Base-by-base conservation (phyloP, 1,140 invertebrate genomes). In the Aphelenchoides avenae region DNA sequence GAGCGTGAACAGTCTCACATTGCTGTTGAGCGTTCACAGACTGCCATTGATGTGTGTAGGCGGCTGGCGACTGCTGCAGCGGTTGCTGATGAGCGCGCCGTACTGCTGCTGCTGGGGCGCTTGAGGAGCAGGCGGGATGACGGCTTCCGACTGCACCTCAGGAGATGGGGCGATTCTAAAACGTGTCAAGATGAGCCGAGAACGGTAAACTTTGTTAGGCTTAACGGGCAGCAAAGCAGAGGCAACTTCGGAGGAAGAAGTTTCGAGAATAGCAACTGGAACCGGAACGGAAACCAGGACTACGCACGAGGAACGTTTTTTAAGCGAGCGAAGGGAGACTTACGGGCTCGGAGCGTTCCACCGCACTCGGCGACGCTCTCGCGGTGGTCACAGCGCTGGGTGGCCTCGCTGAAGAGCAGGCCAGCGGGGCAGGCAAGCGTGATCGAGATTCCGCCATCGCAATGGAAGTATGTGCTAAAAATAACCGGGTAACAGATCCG, bases 371-470 rank as follows among this genome's bases (percentile, higher is more conserved):
- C 20, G 20, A 54, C 26, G 52, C 57, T 54, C 9, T 9, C 7
- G 9, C 26, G n/a, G 13, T 15, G 57, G 27, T 54, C 52, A 24
- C 52, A 54, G n/a, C n/a, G 9, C 11, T 57, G n/a, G n/a, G 18
- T 11, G 26, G 53, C 20, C 1, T 26, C 1, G 22, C n/a, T 31
- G 60, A 63, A 59, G 39, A 18, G 9, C n/a, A 33, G 6, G 1
- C 61, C 57, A 15, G n/a, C 18, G 24, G 57, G 57, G 27, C 57
- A 59, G 29, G 18, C n/a, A n/a, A 65, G 5, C 30, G 18, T 2
- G 22, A 18, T 37, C 9, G 40, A 33, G 22, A 11, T 31, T 1
- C 60, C 47, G 15, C 18, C 37, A 49, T 15, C 41, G 27, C 18
- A 5, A 43, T 6, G 7, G 18, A 43, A 49, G 13, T 49, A 37